Evolutionary conservation across 1,140 invertebrate genomes (phyloP).

Genomic region (Heliconius congener): DNA sequence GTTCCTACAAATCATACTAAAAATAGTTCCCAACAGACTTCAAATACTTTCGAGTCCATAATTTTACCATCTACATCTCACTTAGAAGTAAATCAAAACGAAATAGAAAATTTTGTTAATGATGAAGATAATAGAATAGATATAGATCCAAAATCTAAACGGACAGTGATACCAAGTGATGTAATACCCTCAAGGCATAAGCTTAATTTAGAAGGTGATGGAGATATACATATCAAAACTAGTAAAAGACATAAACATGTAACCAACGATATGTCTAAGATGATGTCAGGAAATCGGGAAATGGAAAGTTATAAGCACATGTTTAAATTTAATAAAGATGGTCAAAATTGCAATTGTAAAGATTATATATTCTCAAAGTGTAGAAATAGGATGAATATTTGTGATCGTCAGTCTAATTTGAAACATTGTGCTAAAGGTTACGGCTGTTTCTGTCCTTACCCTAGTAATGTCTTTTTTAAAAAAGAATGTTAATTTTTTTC

Average conservation of each 20-base stretch:
- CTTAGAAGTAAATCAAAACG: background rate
- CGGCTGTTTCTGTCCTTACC: slow-evolving; percentile 37
- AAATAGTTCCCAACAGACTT: background rate
- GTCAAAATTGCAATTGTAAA: slow-evolving; percentile 20
- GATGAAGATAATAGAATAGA: background rate
- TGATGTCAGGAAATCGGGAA: background rate
- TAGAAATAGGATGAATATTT: slow-evolving; percentile 9
- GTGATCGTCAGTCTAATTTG: background rate
- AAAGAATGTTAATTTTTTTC: slow-evolving; percentile 11
- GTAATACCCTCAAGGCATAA: background rate
- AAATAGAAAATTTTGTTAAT: background rate
- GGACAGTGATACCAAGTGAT: background rate
- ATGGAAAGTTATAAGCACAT: slow-evolving; percentile 1
- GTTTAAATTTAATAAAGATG: slow-evolving; percentile 1
- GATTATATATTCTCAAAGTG: slow-evolving; percentile 20
- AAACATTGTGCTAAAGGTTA: slow-evolving; percentile 31
- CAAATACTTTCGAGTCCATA: background rate
- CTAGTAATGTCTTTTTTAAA: slow-evolving; percentile 33
- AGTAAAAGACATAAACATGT: background rate
- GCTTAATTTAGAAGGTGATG: background rate
- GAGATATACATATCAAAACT: background rate
- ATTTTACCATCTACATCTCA: background rate
- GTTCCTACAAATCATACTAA: background rate
- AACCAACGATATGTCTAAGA: background rate
- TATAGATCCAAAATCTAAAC: background rate